These are phyloP conservation scores for Dryoscopus gambensis DNA, from an alignment of 2,113 vertebrate genomes.

Conservation along the genomic window DNA sequence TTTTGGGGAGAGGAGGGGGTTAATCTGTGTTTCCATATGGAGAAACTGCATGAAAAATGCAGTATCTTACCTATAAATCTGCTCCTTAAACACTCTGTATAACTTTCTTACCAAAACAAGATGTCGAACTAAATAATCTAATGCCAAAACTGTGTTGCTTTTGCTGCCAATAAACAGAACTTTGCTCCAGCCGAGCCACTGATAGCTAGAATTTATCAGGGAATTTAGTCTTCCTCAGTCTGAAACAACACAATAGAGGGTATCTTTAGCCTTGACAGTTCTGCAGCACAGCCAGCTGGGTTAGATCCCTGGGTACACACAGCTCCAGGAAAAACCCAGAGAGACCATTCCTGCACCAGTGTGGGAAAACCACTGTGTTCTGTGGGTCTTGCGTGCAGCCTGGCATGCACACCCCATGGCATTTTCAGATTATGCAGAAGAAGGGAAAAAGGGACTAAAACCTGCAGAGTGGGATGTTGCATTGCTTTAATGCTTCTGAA, in stretches of 20 bases:
- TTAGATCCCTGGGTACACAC: neutral
- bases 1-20: neutral
- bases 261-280: neutral
- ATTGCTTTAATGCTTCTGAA: neutral
- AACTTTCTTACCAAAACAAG: neutral
- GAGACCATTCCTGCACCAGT: neutral
- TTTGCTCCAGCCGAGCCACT: neutral
- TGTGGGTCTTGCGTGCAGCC: neutral
- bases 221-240: neutral
- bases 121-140: neutral
- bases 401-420: neutral
- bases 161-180: neutral
- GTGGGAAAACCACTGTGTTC: neutral
- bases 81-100: neutral
- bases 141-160: neutral
- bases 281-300: neutral
- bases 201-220: neutral
- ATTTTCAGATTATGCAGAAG: neutral
- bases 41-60: neutral
- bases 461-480: neutral
- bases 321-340: neutral
- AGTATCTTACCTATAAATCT: neutral
- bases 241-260: neutral
- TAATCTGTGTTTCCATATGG: neutral
- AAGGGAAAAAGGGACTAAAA: neutral